Percentiles rank a stretch among this genome's conserved stretches.
phyloP scores from a whole-genome alignment of 2,888 invertebrate genomes.

The Phalangium opilio region DNA sequence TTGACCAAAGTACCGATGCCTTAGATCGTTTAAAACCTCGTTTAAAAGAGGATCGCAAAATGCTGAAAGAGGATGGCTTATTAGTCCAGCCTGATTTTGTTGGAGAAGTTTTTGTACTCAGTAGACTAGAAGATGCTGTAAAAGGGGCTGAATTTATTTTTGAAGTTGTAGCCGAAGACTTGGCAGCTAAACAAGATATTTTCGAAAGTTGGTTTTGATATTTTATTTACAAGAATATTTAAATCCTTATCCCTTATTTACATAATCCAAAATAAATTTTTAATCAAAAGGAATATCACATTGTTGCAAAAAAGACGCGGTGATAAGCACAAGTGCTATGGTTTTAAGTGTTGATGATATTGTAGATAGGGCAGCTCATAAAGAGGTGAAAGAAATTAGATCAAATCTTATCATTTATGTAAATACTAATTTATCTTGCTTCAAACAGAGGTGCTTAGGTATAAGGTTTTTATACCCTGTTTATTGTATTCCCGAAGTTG shows the following conservation, averaged over 20 bases:
- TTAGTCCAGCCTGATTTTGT: constrained; percentile 29
- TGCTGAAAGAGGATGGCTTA: constrained; percentile 31
- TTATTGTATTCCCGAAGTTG: constrained; percentile 34
- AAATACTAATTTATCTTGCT: background rate
- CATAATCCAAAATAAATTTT: background rate
- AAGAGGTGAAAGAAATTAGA: constrained; percentile 25
- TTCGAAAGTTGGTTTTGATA: constrained; percentile 28
- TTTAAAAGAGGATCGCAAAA: constrained; percentile 31
- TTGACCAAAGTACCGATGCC: constrained; percentile 27
- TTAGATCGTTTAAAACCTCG: constrained; percentile 29
- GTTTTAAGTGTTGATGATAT: constrained; percentile 28
- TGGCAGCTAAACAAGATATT: constrained; percentile 31
- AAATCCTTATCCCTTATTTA: background rate
- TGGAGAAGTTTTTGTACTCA: constrained; percentile 33
- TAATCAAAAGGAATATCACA: constrained; percentile 21
- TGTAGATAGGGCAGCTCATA: constrained; percentile 25
- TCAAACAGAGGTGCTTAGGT: constrained; percentile 28
- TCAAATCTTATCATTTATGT: no score
- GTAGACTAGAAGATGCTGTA: constrained; percentile 33
- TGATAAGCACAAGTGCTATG: constrained; percentile 31
- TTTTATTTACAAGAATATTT: background rate
- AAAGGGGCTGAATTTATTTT: constrained; percentile 34
- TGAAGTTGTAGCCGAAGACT: constrained; percentile 33
- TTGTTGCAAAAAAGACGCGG: constrained; percentile 24
- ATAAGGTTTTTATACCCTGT: constrained; percentile 36